A percentile compares a stretch with the other conserved stretches of the same genome.
phyloP scores from a whole-genome alignment of 2,797 vertebrate species.

The Tiaroga cobitis region DNA sequence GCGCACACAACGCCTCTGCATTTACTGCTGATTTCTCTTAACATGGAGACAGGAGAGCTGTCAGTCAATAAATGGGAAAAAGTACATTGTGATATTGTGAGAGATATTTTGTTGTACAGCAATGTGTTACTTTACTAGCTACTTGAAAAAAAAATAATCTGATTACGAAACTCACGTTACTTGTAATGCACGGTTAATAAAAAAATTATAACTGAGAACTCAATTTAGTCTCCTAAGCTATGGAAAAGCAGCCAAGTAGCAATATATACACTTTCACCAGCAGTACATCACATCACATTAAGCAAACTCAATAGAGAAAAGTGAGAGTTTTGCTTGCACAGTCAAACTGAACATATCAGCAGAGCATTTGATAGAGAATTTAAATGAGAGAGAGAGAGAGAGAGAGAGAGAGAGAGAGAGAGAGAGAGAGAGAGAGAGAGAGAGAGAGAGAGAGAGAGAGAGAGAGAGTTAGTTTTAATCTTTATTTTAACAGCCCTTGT shows the following conservation, averaged over 20 bases:
- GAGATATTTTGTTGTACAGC: neutral
- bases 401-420: neutral
- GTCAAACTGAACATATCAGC: neutral
- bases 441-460: neutral
- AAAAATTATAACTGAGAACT: neutral
- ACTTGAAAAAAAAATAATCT: neutral
- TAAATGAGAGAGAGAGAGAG: conserved; percentile 15
- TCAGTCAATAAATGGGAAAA: neutral
- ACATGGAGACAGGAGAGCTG: too few species aligned
- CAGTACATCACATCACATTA: neutral
- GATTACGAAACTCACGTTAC: neutral
- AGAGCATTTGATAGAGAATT: conserved; percentile 6
- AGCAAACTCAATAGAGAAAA: neutral
- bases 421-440: neutral
- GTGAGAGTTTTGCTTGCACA: neutral
- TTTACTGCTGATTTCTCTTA: too few species aligned
- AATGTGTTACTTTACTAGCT: neutral
- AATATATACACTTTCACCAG: neutral
- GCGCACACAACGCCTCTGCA: neutral
- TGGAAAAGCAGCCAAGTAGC: neutral
- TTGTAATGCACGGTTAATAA: neutral
- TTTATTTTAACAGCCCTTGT: neutral
- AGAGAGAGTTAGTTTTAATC: neutral
- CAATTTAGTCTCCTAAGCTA: neutral
- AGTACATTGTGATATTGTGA: neutral